These are phyloP conservation scores for Lonchura striata DNA, from an alignment of 2,113 vertebrate species.

Conservation along the genomic window DNA sequence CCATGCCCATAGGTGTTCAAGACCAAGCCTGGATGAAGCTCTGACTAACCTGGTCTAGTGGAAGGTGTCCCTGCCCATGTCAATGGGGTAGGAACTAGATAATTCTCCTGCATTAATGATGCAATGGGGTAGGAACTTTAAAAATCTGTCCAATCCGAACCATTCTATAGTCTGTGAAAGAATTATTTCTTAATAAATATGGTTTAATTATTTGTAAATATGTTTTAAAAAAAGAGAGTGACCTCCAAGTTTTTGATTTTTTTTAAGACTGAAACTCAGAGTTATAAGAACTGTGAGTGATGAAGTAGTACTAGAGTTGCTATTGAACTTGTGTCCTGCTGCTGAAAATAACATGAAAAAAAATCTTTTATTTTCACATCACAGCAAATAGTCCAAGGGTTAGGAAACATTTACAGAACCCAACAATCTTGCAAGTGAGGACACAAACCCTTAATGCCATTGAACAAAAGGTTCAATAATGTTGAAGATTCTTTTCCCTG, in stretches of 20 bases:
- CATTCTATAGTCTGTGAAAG: background rate
- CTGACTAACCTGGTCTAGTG: no score
- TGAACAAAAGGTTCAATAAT: background rate
- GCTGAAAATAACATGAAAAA: background rate
- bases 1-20: background rate
- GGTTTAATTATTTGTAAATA: background rate
- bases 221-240: fast-evolving
- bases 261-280: background rate
- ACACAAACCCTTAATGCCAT: background rate
- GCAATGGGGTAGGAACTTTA: background rate
- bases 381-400: background rate
- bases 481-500: background rate
- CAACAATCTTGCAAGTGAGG: background rate
- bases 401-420: background rate
- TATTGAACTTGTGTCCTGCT: background rate
- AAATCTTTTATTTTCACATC: background rate
- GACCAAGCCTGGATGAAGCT: background rate
- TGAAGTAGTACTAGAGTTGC: background rate
- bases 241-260: background rate
- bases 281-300: background rate
- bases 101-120: no score
- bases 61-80: background rate
- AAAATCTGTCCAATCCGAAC: background rate
- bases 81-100: background rate
- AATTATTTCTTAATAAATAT: background rate